Evolutionary conservation across 2,113 vertebrate genomes (phyloP).

Genomic region (Natator depressus): DNA sequence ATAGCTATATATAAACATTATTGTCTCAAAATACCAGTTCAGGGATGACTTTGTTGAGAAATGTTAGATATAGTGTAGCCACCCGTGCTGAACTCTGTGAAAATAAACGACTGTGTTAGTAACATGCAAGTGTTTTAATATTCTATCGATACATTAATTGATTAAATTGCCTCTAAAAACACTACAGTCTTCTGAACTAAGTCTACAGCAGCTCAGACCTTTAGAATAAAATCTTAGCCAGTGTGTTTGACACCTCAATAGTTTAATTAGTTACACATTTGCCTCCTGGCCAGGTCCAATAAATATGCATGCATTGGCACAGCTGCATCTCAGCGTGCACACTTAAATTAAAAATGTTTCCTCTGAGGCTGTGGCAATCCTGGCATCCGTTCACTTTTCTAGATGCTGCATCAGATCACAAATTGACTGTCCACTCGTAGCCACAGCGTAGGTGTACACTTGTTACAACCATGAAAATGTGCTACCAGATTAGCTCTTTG

Average conservation of each 20-base stretch:
- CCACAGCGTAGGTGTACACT: slow-evolving; percentile 44
- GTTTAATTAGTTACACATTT: slow-evolving; percentile 78
- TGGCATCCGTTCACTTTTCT: slow-evolving; percentile 75
- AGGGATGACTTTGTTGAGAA: background rate
- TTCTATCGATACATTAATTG: slow-evolving; percentile 53
- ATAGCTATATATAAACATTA: background rate
- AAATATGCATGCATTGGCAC: slow-evolving; percentile 81
- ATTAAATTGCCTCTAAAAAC: slow-evolving; percentile 50
- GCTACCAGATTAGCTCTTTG: slow-evolving; percentile 30
- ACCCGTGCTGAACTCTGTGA: background rate
- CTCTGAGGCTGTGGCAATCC: slow-evolving; percentile 75
- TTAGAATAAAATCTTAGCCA: slow-evolving; percentile 61
- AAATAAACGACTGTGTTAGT: slow-evolving; percentile 27
- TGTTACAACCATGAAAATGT: slow-evolving; percentile 46
- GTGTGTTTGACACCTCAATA: slow-evolving; percentile 56
- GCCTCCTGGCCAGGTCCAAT: slow-evolving; percentile 79
- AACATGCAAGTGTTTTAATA: slow-evolving; percentile 23
- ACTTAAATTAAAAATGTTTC: slow-evolving; percentile 80
- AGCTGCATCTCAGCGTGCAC: slow-evolving; percentile 82
- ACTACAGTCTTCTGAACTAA: slow-evolving; percentile 41
- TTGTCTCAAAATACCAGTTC: background rate
- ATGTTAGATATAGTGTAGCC: background rate
- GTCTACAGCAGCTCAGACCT: slow-evolving; percentile 19
- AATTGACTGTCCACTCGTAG: slow-evolving; percentile 70
- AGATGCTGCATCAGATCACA: slow-evolving; percentile 75